phyloP scores from a whole-genome alignment of 2,113 vertebrate species.

The Osmerus mordax region DNA sequence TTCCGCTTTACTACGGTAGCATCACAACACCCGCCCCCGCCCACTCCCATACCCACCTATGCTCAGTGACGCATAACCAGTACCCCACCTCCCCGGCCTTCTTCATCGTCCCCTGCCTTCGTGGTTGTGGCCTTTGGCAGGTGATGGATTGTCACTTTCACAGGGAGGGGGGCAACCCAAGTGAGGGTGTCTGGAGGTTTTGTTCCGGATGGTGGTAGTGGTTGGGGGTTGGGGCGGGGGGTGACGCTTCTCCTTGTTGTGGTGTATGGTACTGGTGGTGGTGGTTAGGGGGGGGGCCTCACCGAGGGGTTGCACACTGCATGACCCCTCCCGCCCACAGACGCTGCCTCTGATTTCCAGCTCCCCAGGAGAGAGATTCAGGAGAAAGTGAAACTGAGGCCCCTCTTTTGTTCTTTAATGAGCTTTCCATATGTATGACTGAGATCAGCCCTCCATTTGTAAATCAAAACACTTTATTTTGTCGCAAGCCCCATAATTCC shows the following conservation, averaged over 20 bases:
- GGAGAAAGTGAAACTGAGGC: conserved; percentile 47
- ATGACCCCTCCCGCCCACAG: conserved; percentile 48
- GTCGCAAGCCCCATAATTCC: conserved; percentile 42
- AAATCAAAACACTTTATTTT: conserved; percentile 60
- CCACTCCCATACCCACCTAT: conserved; percentile 23
- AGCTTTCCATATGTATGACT: conserved; percentile 67
- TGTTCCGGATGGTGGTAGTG: not conserved
- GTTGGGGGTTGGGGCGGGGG: not conserved
- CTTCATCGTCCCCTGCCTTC: conserved; percentile 31
- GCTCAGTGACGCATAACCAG: conserved; percentile 43
- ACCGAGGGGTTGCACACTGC: conserved; percentile 60
- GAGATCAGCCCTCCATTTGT: conserved; percentile 61
- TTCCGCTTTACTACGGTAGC: conserved; percentile 7
- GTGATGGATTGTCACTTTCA: conserved; percentile 60
- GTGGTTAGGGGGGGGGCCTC: conserved; percentile 29
- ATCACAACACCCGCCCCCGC: not conserved
- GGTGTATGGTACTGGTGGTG: too few species aligned
- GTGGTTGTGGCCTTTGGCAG: conserved; percentile 41
- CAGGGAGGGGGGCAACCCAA: not conserved
- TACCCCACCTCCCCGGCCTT: not conserved
- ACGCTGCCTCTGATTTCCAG: conserved; percentile 60
- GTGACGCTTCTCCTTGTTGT: not conserved
- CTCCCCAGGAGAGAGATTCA: conserved; percentile 42
- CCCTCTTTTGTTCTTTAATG: conserved; percentile 54
- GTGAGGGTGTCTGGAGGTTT: not conserved